Evolutionary conservation across 2,797 vertebrate genomes (phyloP), one percentile per base, ranked within the genome.

Genomic region (Enoplosus armatus): DNA sequence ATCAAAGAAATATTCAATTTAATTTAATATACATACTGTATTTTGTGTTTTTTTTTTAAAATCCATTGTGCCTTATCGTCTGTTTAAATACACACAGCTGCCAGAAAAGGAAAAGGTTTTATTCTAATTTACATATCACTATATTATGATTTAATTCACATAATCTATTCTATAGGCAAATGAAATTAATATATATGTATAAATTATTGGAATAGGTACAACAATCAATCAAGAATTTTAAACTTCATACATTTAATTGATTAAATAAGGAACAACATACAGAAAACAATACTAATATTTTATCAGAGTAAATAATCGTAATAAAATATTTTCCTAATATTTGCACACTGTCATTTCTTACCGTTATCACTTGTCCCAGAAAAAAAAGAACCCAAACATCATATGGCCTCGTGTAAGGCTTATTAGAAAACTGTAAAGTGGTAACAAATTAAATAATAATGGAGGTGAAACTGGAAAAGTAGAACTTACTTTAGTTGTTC

Each of bases 401-500:
- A 70, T 3, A 53, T 4, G 1, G 5, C 1, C 18, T 35, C 37
- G 14, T 14, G n/a, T 18, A 26, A 22, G n/a, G 0, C 4, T 48
- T 1, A 16, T 2, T 33, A 8, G 3, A 26, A 24, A 55, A 35
- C 5, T 31, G 1, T 12, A 11, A 18, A 43, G 4, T 14, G 4
- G 1, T 1, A 53, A 26, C 20, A 1, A 31, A 29, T 11, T 1
- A 27, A 72, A 77, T 1, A 26, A 35, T 24, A 74, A 2, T 14
- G 26, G 1, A 26, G 4, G 10, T 18, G 24, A 65, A 71, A 63
- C 24, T 3, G 5, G 0, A 37, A 74, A 56, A 56, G 35, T 24
- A 48, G 1, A 67, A 91, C 92, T 93, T 92, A 94, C 92, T 91
- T 82, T 31, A 59, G 12, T 50, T 75, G 65, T 60, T 45, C 20